Base-by-base conservation (phyloP, 2,797 vertebrate genomes). In the Merluccius polli region DNA sequence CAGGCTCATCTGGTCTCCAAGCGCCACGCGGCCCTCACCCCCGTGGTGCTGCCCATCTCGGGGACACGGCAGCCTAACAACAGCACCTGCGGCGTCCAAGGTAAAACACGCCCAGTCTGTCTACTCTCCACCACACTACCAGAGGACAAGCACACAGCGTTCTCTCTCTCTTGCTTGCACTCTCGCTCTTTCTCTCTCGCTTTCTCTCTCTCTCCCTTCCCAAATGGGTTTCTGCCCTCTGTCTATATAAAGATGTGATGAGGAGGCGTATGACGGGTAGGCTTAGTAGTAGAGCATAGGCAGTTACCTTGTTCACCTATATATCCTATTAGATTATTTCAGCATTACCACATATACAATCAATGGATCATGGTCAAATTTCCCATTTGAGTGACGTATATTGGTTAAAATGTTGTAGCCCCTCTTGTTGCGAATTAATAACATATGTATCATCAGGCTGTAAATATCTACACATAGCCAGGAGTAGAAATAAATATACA, bases 1-100 rank as follows among this genome's bases (percentile, higher is more conserved):
- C 96, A 95, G 81, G 94, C 97, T 30, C 98, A 99, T 12, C 92
- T 95, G 87, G 90, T 99, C 71, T 99, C 95, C 87, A 97, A 92
- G 82, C 95, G 94, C 32, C 95, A 96, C 1, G 79, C 31, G 0
- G 76, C 88, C 0, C 63, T 85, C 76, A 2, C 27, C 71, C 70
- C 87, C 52, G 68, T 72, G 30, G 30, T 77, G 30, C 87, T 79
- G 77, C 82, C 84, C 11, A 73, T 86, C 86, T 84, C 85, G 78
- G 87, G 86, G 38, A 84, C 52, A 59, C 52, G 82, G 67, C 78
- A 79, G 73, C 68, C 48, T 70, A 29, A 78, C 73, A 87, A 87
- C 0, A 83, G 88, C 35, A 93, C 93, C 81, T 97, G 96, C 73
- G 95, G 94, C 32, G 89, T 93, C 41, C 89, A 86, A 93, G 94